Evolutionary conservation across 2,888 invertebrate species (phyloP).

Genomic region (Heliconius charithonia): DNA sequence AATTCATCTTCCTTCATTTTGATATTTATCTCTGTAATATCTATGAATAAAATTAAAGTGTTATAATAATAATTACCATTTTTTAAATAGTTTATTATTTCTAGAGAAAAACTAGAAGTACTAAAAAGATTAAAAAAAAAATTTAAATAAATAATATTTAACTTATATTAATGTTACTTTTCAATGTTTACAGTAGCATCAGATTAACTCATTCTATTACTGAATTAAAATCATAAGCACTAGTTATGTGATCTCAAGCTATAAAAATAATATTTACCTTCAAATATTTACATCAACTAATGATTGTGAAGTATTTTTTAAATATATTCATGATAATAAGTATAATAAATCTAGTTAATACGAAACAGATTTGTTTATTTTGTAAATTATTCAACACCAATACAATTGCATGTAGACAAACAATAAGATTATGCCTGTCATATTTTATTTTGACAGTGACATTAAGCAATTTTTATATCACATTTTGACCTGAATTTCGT

Average conservation of each 20-base stretch:
- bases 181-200: neutral
- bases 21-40: slow-evolving; percentile 20
- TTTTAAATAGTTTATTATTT: neutral
- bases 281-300: slow-evolving; percentile 11
- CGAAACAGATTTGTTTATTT: slow-evolving; percentile 24
- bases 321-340: neutral
- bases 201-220: neutral
- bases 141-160: neutral
- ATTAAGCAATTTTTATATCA: neutral
- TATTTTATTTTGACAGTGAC: slow-evolving; percentile 7
- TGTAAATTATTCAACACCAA: slow-evolving; percentile 10
- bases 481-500: neutral
- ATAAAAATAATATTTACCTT: slow-evolving; percentile 17
- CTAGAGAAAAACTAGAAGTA: neutral
- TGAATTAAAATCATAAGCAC: neutral
- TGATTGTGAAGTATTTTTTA: neutral
- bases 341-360: neutral
- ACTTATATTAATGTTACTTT: neutral
- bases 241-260: neutral
- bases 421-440: slow-evolving; percentile 25
- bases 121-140: neutral
- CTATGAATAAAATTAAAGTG: neutral
- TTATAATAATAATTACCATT: neutral
- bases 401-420: slow-evolving; percentile 13
- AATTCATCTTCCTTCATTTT: slow-evolving; percentile 76